Evolutionary conservation across 2,888 invertebrate species (phyloP), one percentile per base, ranked within the genome.

Genomic region (Strigamia maritima): DNA sequence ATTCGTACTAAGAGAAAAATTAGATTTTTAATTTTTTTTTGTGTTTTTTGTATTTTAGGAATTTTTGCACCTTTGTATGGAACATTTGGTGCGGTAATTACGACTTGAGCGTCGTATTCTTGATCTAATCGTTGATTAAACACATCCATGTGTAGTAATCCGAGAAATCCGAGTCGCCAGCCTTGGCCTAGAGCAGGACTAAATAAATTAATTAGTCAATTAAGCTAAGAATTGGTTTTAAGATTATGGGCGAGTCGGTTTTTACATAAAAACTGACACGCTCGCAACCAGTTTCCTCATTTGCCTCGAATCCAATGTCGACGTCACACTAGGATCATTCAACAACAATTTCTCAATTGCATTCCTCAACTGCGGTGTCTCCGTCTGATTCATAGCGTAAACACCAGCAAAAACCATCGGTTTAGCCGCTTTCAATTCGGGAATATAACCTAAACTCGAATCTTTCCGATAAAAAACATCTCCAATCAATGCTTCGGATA

Each of bases 301-400:
- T 75, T 35, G 31, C 75, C 75, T 75, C 26, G 14, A 22, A 3
- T 97, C 98, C 19, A 91, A 85, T 60, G 88, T 88, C 4, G 95
- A 89, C n/a, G 91, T 89, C 3, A 98, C 97, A 80, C 94, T 96
- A 8, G 94, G 92, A 87, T 99, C 98, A 87, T 97, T 99, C 60
- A 99, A 88, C 16, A 91, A 90, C 75, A 99, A 88, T 86, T 95
- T 95, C 81, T 95, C 95, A 79, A 99, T 92, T 14, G 98, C 94
- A 84, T 89, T 90, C 83, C 92, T 89, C 22, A 97, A 87, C 79
- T 89, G 88, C 0, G 90, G 85, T 84, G 93, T 92, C 84, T 96
- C 93, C 0, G 94, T 93, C 84, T 96, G 95, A 86, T 97, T 95
- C 76, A 92, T 89, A 0, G 98, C 98, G 87, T 93, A 99, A 80